These are phyloP conservation scores for Anser cygnoides DNA, from an alignment of 2,113 vertebrate species.

Conservation along the genomic window DNA sequence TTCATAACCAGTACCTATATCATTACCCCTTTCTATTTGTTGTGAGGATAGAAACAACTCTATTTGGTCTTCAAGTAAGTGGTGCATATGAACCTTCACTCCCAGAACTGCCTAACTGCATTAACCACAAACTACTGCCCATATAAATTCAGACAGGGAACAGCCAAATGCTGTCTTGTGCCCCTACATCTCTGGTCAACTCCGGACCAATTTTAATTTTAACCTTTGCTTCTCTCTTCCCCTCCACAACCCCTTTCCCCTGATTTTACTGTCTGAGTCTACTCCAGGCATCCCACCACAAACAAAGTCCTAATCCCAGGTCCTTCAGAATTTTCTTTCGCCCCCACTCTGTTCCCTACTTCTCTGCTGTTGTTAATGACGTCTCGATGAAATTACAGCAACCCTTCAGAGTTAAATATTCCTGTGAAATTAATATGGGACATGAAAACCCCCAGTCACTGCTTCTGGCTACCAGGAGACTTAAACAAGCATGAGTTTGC, in stretches of 20 bases:
- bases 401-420: not conserved
- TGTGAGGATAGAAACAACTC: not conserved
- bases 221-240: not conserved
- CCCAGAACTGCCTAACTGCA: not conserved
- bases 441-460: not conserved
- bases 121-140: too few species aligned
- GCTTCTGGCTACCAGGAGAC: not conserved
- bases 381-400: not conserved
- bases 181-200: not conserved
- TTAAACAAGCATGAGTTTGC: not conserved
- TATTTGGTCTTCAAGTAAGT: not conserved
- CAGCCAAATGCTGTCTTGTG: not conserved
- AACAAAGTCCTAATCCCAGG: not conserved
- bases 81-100: rapidly evolving
- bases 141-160: not conserved
- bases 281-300: not conserved
- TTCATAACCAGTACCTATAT: not conserved
- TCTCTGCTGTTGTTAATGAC: not conserved
- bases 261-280: not conserved
- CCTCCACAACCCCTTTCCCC: not conserved
- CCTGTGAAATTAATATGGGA: not conserved
- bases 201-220: not conserved
- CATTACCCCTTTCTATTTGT: not conserved
- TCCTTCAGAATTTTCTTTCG: not conserved
- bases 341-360: not conserved